A percentile compares a stretch with the other conserved stretches of the same genome.
These are phyloP conservation scores for Cheilosia pagana DNA, from an alignment of 2,888 invertebrate species.

Conservation along the genomic window DNA sequence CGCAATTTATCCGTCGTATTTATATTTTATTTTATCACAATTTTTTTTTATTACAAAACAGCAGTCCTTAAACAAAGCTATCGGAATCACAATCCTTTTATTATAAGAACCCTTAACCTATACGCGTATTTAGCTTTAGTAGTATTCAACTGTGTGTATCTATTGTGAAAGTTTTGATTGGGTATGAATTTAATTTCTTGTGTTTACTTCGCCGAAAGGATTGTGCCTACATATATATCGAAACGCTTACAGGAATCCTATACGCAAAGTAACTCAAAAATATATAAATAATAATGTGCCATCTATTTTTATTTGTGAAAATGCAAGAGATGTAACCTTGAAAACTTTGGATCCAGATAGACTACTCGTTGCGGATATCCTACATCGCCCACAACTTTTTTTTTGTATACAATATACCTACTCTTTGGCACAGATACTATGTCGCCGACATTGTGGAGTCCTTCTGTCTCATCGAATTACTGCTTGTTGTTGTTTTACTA, in stretches of 20 bases:
- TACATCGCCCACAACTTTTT: constrained; percentile 30
- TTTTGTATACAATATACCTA: constrained; percentile 32
- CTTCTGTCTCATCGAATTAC: constrained; percentile 47
- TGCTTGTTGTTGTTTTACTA: constrained; percentile 42
- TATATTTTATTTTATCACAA: constrained; percentile 22
- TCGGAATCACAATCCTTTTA: not conserved
- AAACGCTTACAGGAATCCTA: not conserved
- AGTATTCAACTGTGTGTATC: not conserved
- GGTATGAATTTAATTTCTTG: constrained; percentile 11
- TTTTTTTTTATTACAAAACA: constrained; percentile 14
- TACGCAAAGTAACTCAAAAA: not conserved
- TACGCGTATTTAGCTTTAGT: not conserved
- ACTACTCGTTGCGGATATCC: constrained; percentile 66
- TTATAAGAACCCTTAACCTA: too few species aligned
- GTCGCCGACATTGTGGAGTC: constrained; percentile 60
- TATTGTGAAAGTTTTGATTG: not conserved
- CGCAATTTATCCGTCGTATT: constrained; percentile 32
- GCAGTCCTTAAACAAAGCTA: constrained; percentile 9
- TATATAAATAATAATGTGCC: not conserved
- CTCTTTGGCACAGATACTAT: constrained; percentile 42
- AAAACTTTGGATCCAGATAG: constrained; percentile 47
- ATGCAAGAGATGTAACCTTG: constrained; percentile 51
- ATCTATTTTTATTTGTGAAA: constrained; percentile 31
- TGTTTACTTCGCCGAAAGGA: constrained; percentile 46
- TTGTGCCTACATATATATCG: constrained; percentile 3